phyloP scores from a whole-genome alignment of 2,113 vertebrate species.

The Heloderma charlesbogerti region DNA sequence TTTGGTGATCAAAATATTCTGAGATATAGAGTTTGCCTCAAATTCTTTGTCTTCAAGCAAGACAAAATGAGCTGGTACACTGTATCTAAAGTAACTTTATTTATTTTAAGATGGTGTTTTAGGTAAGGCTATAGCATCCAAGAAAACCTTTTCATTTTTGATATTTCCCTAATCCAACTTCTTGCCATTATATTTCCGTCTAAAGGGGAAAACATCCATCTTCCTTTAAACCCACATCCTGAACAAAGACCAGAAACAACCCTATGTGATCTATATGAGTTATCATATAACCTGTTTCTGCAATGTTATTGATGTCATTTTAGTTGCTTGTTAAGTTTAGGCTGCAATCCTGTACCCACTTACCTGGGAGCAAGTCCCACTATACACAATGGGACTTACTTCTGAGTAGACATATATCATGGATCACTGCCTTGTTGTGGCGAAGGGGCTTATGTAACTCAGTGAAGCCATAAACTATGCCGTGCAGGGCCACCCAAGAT shows the following conservation, averaged over 20 bases:
- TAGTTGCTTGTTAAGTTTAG: not conserved
- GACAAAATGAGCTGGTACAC: not conserved
- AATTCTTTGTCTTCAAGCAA: not conserved
- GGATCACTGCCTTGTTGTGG: too few species aligned
- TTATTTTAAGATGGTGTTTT: not conserved
- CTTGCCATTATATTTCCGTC: not conserved
- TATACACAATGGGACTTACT: too few species aligned
- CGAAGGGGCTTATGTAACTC: too few species aligned
- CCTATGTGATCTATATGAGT: not conserved
- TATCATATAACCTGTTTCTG: accelerated
- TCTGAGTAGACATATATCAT: too few species aligned
- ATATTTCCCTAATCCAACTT: not conserved
- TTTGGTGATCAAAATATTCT: not conserved
- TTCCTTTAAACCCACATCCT: not conserved
- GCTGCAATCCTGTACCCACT: not conserved
- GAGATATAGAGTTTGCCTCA: not conserved
- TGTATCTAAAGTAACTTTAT: not conserved
- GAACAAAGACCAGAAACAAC: accelerated
- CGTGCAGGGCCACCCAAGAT: too few species aligned
- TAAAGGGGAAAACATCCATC: not conserved
- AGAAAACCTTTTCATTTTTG: not conserved
- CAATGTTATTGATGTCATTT: not conserved
- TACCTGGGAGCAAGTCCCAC: too few species aligned
- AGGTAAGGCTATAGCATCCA: not conserved
- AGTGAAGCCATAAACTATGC: too few species aligned